phyloP scores from a whole-genome alignment of 1,140 invertebrate genomes.

The Drosophila funebris region DNA sequence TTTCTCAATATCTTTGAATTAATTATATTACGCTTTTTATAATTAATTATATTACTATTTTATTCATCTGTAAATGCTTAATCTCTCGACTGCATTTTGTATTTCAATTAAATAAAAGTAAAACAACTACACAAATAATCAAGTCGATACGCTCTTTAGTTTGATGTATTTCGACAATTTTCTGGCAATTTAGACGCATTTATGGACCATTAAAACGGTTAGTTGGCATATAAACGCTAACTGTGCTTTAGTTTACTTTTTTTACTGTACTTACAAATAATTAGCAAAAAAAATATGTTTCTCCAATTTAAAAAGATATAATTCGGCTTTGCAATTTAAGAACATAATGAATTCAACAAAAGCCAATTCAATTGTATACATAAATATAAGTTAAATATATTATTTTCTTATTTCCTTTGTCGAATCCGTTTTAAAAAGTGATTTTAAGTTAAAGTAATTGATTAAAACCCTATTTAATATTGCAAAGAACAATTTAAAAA shows the following conservation, averaged over 20 bases:
- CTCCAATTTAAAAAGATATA: no score
- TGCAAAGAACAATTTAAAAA: no score
- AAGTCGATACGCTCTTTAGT: conserved; percentile 10
- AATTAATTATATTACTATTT: background rate
- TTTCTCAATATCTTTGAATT: conserved; percentile 2
- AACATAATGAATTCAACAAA: no score
- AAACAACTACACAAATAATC: conserved; percentile 6
- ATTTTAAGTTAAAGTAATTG: no score
- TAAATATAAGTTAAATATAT: no score
- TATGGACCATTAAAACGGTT: conserved; percentile 3
- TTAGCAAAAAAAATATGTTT: background rate
- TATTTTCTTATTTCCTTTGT: no score
- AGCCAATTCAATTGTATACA: no score
- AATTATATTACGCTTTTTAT: background rate
- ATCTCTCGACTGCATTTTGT: conserved; percentile 22
- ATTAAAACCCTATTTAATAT: no score
- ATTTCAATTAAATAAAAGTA: conserved; percentile 33
- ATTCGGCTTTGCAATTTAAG: no score
- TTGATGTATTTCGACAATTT: conserved; percentile 19
- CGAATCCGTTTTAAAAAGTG: no score
- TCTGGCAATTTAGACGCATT: conserved; percentile 38
- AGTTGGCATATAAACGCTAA: conserved; percentile 11
- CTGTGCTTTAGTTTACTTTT: conserved; percentile 14
- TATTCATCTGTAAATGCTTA: conserved; percentile 6
- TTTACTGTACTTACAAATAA: background rate